A percentile compares a stretch with the other conserved stretches of the same genome.
These are phyloP conservation scores for Astyanax mexicanus DNA, from an alignment of 2,797 vertebrate species.

Conservation along the genomic window DNA sequence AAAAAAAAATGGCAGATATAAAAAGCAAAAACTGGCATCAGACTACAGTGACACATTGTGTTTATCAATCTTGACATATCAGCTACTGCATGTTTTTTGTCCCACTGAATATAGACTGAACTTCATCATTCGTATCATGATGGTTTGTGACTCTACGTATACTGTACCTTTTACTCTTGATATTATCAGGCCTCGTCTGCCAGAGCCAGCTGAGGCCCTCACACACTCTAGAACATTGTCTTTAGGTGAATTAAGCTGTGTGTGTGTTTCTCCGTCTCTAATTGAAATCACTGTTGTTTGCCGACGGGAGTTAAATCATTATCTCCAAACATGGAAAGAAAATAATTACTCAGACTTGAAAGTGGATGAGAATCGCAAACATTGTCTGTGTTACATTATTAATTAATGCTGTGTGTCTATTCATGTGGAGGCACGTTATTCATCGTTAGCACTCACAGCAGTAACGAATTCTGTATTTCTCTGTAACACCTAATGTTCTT, in stretches of 20 bases:
- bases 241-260: background rate
- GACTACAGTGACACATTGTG: no score
- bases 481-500: background rate
- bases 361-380: conserved; percentile 61
- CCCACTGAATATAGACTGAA: no score
- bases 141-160: no score
- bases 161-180: no score
- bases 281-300: conserved; percentile 10
- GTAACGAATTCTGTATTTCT: background rate
- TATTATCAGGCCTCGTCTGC: no score
- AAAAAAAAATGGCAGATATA: no score
- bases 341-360: conserved; percentile 71
- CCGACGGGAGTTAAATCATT: conserved; percentile 65
- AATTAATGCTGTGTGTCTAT: conserved; percentile 59
- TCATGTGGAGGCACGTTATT: background rate
- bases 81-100: no score
- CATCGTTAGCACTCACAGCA: background rate
- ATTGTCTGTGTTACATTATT: conserved; percentile 67
- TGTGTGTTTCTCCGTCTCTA: background rate
- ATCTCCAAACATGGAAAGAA: conserved; percentile 59
- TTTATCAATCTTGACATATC: no score
- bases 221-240: background rate
- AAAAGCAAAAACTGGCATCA: no score
- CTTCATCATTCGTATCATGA: no score
- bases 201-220: no score